Evolutionary conservation across 2,113 vertebrate species (phyloP), one percentile per base, ranked within the genome.

Genomic region (Chamaetylas fuelleborni): DNA sequence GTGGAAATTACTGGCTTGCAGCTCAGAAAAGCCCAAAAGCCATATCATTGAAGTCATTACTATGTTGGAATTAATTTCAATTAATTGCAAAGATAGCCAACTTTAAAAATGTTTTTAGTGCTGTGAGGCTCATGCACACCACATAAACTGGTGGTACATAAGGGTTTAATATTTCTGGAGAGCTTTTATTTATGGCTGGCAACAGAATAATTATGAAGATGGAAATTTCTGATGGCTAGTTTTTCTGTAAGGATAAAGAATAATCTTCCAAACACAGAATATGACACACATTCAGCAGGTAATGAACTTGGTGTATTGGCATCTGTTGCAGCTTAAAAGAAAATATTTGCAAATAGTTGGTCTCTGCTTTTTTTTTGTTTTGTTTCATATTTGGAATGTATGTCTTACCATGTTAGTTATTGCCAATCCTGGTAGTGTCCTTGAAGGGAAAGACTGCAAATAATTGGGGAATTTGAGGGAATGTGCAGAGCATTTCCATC

Each of bases 381-480:
- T 2, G 0, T 43, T 82, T 88, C 5, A 3, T 34, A 9, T 88
- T 93, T 78, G 54, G 70, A 60, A 40, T 26, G 5, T 53, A 5
- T 79, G 6, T 45, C 22, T 69, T 81, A 50, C 25, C 38, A 53
- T 76, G 62, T 73, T 70, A 62, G 58, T n/a, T 33, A 96, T 62
- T 79, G 79, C 73, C 95, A 76, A 86, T 74, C 45, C 82, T 92
- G 84, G 71, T 77, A 90, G 43, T 72, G 56, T 93, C 51, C 53
- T 94, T 86, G 66, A 90, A 92, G 34, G 85, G 50, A 84, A 83
- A 94, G 40, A 53, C 47, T 91, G 22, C 61, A 92, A 89, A 53
- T 72, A 88, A 36, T 81, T 8, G 3, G 76, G 65, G 56, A 86
- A 56, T 83, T 64, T 62, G 61, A 42, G 71, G 79, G n/a, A 92